phyloP scores from a whole-genome alignment of 2,113 vertebrate genomes.

The Rattus norvegicus region DNA sequence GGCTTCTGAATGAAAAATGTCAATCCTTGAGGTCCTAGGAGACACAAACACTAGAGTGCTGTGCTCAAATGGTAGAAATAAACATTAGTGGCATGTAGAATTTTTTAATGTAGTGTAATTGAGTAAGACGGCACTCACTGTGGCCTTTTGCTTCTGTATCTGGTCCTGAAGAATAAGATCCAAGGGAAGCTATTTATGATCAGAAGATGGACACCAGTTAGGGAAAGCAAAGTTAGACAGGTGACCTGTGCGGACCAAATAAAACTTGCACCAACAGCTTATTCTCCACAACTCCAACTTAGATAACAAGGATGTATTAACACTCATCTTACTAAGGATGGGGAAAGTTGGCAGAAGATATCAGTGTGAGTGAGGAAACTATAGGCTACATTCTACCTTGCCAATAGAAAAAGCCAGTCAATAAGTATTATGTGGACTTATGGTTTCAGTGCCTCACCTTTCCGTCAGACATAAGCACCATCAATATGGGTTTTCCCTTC shows the following conservation, averaged over 20 bases:
- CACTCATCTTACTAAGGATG: not conserved
- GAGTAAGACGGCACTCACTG: not conserved
- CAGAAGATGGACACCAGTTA: not conserved
- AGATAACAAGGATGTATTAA: fast-evolving
- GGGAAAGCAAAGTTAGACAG: not conserved
- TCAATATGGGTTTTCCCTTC: not conserved
- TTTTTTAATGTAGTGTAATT: not conserved
- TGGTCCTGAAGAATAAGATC: not conserved
- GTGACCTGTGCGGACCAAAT: not conserved
- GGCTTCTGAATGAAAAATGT: not conserved
- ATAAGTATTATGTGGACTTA: fast-evolving
- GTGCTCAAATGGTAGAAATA: not conserved
- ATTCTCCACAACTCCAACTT: not conserved
- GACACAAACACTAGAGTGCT: not conserved
- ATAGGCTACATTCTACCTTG: no score
- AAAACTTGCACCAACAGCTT: not conserved
- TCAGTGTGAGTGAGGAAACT: not conserved
- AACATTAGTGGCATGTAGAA: not conserved
- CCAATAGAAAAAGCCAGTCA: not conserved
- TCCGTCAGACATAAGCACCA: fast-evolving
- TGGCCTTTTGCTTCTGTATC: not conserved
- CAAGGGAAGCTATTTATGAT: not conserved
- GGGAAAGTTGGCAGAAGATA: not conserved
- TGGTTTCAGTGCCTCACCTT: no score
- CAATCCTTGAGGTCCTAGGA: not conserved